These are phyloP conservation scores for Acleris sparsana DNA, from an alignment of 2,888 invertebrate species.

Conservation along the genomic window DNA sequence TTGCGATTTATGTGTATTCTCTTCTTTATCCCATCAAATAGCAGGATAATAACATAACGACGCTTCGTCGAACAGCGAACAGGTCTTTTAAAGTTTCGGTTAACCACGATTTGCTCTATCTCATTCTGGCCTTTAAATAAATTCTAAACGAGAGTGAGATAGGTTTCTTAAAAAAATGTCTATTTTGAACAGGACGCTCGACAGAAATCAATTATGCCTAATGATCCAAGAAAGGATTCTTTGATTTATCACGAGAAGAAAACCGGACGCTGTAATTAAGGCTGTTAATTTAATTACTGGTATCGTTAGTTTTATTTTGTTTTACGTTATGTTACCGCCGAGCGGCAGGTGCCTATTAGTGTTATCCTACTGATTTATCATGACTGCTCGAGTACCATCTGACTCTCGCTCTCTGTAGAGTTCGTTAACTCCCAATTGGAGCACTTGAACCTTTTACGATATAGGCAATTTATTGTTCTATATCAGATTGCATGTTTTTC, in stretches of 20 bases:
- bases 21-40: constrained; percentile 15
- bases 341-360: constrained; percentile 34
- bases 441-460: constrained; percentile 25
- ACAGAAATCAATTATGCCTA: constrained; percentile 73
- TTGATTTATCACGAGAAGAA: constrained; percentile 63
- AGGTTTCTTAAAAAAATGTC: constrained; percentile 14
- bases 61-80: constrained; percentile 44
- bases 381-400: constrained; percentile 26
- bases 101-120: constrained; percentile 1
- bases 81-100: constrained; percentile 46
- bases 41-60: constrained; percentile 49
- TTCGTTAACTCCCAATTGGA: constrained; percentile 33
- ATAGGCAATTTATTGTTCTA: background rate
- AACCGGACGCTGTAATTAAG: constrained; percentile 59
- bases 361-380: constrained; percentile 37
- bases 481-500: background rate
- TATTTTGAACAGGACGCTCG: constrained; percentile 25
- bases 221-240: constrained; percentile 60
- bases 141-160: constrained; percentile 7
- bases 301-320: constrained; percentile 42
- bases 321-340: constrained; percentile 30
- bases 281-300: constrained; percentile 68
- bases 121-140: constrained; percentile 7
- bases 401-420: constrained; percentile 35
- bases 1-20: constrained; percentile 35